Base-by-base conservation (phyloP, 2,113 vertebrate species). In the Notiomystis cincta region DNA sequence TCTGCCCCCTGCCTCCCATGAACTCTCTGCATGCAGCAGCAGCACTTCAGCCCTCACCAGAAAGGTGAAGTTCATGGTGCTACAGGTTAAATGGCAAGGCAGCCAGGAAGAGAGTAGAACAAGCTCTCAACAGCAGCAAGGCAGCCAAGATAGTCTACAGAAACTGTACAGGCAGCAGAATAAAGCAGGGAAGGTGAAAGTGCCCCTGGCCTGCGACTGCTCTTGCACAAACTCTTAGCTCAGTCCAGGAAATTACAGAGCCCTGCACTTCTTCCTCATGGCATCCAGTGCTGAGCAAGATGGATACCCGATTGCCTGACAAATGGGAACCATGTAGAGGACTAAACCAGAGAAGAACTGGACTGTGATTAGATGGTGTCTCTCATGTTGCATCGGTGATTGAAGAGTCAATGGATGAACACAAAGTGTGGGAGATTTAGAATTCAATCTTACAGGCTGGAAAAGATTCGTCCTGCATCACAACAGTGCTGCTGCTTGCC, bases 401-500 rank as follows among this genome's bases (percentile, higher is more conserved):
- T 64, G 85, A 57, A 87, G 93, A 87, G 87, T 87, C 78, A 82
- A 96, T 93, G 93, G 84, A 95, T 84, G 95, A 86, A 72, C 45
- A 91, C 92, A 90, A 94, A 93, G 95, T 91, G 95, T 60, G 67
- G 77, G 88, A 94, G 96, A 85, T 80, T 98, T 98, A 99, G 98
- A 99, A 99, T 97, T 99, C 99, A 5, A 99, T 99, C 98, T 99
- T 99, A 98, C 99, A 99, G 97, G 99, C 99, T 33, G 99, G 99
- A 95, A 99, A 99, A 60, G 99, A 99, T 95, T 99, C 99, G 6
- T 99, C 99, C 98, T 99, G 99, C 99, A 99, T 99, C 90, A 99
- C 99, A 37, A 99, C 99, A 3, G 99, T 99, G 98, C 99, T 99
- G 98, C 99, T 99, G 98, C 99, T 99, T 54, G 99, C 99, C 98